Evolutionary conservation across 1,140 invertebrate species (phyloP), one percentile per base, ranked within the genome.

Genomic region (Subanguina moxae): DNA sequence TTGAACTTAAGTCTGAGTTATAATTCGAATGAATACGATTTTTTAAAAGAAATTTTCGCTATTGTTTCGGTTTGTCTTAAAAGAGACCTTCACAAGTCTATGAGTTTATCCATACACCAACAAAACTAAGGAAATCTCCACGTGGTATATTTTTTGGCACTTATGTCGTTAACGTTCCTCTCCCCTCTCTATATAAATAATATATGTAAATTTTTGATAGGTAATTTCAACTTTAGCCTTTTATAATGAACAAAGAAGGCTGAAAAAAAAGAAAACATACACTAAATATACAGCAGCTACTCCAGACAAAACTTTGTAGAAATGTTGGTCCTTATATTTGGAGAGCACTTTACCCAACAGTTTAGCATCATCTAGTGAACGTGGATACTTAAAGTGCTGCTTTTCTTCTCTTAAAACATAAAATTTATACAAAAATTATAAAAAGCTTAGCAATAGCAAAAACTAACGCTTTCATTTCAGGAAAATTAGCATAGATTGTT

Each of bases 301-400:
- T 76, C 90, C 92, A 58, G 87, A 85, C 75, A 97, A 85, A 61
- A 99, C 94, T 88, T 93, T 88, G 78, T 89, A 88, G 83, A 90
- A 96, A 85, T 97, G 93, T 78, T 90, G 89, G 65, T 94, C 91
- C 85, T 94, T 97, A 83, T 98, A 98, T 76, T 88, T 86, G 83
- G 90, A 90, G 73, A 99, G 86, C 43, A 98, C 88, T 83, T 88
- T 87, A 70, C 94, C 95, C 59, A 99, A 84, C 80, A 90, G 88
- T 86, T 97, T 97, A 7, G 94, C 94, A 86, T 97, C 93, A 83
- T 97, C 92, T 74, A 98, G 90, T 83, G 94, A 89, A 83, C 88
- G 87, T 57, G 95, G 95, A 71, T 97, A 84, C 75, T 93, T 94
- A 67, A 98, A 88, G 84, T 92, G 87, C 77, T 90, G 84, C 78